A percentile compares a stretch with the other conserved stretches of the same genome.
Evolutionary conservation across 2,888 invertebrate species (phyloP).

Genomic region (Rhopalosiphum nymphaeae): DNA sequence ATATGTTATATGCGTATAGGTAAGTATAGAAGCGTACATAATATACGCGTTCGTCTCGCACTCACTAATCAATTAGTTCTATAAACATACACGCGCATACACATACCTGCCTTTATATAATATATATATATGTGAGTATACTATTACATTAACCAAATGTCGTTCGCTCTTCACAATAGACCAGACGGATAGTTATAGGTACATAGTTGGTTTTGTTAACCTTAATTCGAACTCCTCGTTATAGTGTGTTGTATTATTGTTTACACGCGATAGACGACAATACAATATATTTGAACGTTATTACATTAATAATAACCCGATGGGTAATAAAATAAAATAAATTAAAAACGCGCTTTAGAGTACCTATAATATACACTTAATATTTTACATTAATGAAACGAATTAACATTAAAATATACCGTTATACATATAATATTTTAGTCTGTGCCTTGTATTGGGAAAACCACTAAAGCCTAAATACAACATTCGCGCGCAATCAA

Average conservation of each 20-base stretch:
- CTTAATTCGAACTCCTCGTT: constrained; percentile 22
- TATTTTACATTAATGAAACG: not conserved
- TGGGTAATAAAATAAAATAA: not conserved
- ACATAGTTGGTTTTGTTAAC: constrained; percentile 47
- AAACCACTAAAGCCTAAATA: not conserved
- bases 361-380: not conserved
- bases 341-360: not conserved
- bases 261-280: constrained; percentile 14
- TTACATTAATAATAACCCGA: not conserved
- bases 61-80: constrained; percentile 32
- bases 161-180: constrained; percentile 39
- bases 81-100: not conserved
- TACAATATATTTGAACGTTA: not conserved
- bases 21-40: not conserved
- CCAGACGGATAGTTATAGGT: not conserved
- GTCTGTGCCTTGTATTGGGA: not conserved
- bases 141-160: constrained; percentile 52
- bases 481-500: not conserved
- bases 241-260: not conserved
- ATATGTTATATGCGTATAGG: not conserved
- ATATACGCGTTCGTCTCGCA: constrained; percentile 18
- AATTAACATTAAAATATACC: not conserved
- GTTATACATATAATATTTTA: not conserved
- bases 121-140: not conserved
- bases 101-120: not conserved